Conservation (phyloP, 2,888 invertebrate genomes). For the Ophion slaviceki region DNA sequence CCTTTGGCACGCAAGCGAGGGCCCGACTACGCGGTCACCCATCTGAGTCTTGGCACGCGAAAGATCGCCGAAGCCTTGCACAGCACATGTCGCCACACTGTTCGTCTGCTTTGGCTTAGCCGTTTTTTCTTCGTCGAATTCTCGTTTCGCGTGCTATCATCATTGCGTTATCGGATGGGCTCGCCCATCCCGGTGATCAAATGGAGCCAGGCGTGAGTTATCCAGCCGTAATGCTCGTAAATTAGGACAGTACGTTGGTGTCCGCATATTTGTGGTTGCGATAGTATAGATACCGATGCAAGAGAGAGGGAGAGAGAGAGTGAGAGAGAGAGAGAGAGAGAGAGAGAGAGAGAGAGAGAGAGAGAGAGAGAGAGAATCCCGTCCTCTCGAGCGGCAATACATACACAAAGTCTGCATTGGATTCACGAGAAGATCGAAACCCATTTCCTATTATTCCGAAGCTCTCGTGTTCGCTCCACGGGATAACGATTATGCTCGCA, state of each 20-base stretch:
- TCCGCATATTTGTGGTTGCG: conserved; percentile 54
- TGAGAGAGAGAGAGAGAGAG: neutral
- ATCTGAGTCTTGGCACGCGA: too few species aligned
- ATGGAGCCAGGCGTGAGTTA: conserved; percentile 49
- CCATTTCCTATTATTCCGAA: conserved; percentile 58
- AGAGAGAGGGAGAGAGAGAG: neutral
- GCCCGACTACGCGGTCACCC: too few species aligned
- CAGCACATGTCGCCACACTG: too few species aligned
- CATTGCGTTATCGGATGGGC: conserved; percentile 15
- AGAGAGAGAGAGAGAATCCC: neutral
- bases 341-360: conserved; percentile 13
- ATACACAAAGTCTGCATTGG: conserved; percentile 22
- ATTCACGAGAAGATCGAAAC: conserved; percentile 51
- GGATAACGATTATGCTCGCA: conserved; percentile 39
- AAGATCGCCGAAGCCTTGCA: too few species aligned
- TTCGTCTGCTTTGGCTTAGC: too few species aligned
- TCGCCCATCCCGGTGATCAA: conserved; percentile 33
- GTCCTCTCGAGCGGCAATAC: neutral
- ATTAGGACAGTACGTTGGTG: conserved; percentile 51
- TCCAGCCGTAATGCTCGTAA: conserved; percentile 57
- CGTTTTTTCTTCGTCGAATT: too few species aligned
- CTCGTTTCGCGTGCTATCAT: neutral
- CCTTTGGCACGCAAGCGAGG: too few species aligned
- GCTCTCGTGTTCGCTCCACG: conserved; percentile 31
- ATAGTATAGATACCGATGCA: conserved; percentile 46